Conservation (phyloP, 2,888 invertebrate species). For the Hyles lineata region DNA sequence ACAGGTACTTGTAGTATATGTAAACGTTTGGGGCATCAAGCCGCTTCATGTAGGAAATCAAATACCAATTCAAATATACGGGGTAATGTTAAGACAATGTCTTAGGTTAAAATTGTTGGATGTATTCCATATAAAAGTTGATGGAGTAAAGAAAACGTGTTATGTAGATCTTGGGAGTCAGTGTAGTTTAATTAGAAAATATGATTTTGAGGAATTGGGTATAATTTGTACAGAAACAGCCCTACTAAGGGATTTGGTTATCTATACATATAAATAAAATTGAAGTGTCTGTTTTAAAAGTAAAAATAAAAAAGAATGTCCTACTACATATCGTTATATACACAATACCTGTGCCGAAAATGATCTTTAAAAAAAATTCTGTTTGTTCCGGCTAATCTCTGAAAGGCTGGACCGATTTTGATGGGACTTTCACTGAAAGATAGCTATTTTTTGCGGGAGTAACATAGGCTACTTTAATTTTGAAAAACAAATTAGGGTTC, state of each 20-base stretch:
- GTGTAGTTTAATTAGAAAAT: background rate
- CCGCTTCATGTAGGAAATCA: background rate
- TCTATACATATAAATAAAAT: no score
- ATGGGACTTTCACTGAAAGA: no score
- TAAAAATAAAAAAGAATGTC: no score
- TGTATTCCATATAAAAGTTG: background rate
- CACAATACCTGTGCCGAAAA: no score
- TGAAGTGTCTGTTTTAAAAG: no score
- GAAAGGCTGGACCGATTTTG: no score
- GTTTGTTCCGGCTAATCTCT: no score
- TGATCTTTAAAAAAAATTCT: no score
- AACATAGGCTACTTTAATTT: no score
- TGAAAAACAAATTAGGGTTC: no score
- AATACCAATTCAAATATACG: background rate
- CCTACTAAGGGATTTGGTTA: background rate
- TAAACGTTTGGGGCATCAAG: background rate
- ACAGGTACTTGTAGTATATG: conserved; percentile 1
- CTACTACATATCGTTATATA: no score
- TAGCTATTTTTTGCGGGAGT: no score
- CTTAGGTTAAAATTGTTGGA: background rate
- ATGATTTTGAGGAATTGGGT: background rate
- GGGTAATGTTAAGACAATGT: background rate
- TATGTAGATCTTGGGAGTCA: conserved; percentile 5
- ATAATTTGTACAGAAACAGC: background rate
- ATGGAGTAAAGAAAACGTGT: background rate